A percentile compares a stretch with the other conserved stretches of the same genome.
These are phyloP conservation scores for Catagonus wagneri DNA, from an alignment of 2,113 vertebrate genomes.

Conservation along the genomic window DNA sequence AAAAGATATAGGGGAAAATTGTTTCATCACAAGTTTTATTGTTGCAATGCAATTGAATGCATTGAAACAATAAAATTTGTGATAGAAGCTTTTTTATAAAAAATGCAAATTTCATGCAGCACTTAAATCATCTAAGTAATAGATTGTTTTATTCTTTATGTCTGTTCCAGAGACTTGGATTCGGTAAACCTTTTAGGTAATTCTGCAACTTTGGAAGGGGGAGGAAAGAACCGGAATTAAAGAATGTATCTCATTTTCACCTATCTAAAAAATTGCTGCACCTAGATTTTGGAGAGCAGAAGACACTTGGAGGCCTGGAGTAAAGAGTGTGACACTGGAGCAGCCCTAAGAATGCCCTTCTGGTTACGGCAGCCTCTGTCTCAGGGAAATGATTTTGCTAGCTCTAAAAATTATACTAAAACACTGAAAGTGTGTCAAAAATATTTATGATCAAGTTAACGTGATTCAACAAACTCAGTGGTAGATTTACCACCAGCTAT, in stretches of 20 bases:
- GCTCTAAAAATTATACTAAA: slow-evolving; percentile 33
- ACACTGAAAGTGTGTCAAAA: not conserved
- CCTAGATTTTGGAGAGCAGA: not conserved
- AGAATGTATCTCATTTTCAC: not conserved
- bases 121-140: not conserved
- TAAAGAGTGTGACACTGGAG: not conserved
- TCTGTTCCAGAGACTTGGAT: not conserved
- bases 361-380: not conserved
- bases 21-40: not conserved
- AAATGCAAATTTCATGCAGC: not conserved
- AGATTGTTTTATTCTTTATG: not conserved
- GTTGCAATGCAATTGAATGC: not conserved
- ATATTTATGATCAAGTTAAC: not conserved
- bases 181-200: not conserved
- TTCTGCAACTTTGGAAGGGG: not conserved
- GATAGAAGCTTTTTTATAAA: no score
- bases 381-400: not conserved
- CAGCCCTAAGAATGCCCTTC: not conserved
- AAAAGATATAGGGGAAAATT: not conserved
- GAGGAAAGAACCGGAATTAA: not conserved
- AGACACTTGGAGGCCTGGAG: not conserved
- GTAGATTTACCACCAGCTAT: not conserved
- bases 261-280: not conserved
- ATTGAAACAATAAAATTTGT: no score
- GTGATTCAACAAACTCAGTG: not conserved